Base-by-base conservation (phyloP, 2,113 vertebrate genomes). In the Solea solea region DNA sequence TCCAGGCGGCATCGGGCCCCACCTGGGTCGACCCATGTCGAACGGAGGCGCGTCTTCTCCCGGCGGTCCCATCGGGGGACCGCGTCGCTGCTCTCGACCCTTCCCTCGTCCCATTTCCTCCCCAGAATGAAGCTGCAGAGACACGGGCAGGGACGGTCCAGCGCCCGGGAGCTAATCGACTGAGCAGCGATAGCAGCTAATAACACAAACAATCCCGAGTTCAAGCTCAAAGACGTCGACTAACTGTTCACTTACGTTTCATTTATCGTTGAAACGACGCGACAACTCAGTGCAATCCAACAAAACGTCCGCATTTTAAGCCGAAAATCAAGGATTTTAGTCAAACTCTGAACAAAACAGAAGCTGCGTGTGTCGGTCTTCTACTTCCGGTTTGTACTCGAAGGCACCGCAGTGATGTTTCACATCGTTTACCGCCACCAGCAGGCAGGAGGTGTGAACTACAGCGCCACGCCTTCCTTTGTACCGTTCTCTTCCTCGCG, bases 1-100 rank as follows among this genome's bases (percentile, higher is more conserved):
- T 1, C 50, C 60, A 0, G 78, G 70, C 0, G 76, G 81, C 0
- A 68, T 68, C 9, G 80, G 87, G 0, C 88, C 75, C 86, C 86
- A 85, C 0, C 75, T 83, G 0, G 66, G 62, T 0, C 81, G 84
- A 1, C 71, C 64, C 52, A 80, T 59, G 10, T 63, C 59, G 13
- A 49, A 76, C 0, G 69, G 78, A 4, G 64, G 74, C 2, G 44
- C 51, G 5, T 72, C 74, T 0, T 78, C 69, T 0, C 61, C 54
- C 2, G 60, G 74, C 0, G 60, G 78, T 1, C 73, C 60, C 0
- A 45, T 9, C 0, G 51, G 59, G 0, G 27, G 53, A 1, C 60
- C 56, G 9, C 6, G 14, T 6, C 34, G 34, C 39, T 57, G 45
- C 3, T 7, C 53, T 14, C 70, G 82, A 14, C 63, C 73, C 1